A percentile compares a stretch with the other conserved stretches of the same genome.
Evolutionary conservation across 2,888 invertebrate genomes (phyloP).

Genomic region (Brachyopa scutellaris): DNA sequence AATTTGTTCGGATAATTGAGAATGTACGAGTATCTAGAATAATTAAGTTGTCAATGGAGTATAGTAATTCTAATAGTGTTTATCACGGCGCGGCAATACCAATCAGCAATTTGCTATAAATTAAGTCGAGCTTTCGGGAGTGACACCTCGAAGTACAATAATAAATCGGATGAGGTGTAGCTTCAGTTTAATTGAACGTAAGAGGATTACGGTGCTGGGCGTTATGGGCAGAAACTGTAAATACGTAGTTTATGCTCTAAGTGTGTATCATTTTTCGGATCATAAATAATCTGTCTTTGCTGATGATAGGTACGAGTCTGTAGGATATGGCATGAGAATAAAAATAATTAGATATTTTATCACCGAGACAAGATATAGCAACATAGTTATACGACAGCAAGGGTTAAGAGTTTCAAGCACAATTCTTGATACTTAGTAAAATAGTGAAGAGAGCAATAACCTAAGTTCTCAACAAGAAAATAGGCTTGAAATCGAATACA

Average conservation of each 20-base stretch:
- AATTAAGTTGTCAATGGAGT: slow-evolving; percentile 40
- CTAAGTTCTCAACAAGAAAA: no score
- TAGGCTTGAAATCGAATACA: no score
- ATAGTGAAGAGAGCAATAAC: no score
- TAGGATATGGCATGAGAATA: not conserved
- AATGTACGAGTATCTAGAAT: slow-evolving; percentile 8
- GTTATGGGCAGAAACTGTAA: not conserved
- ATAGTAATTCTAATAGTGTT: not conserved
- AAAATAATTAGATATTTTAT: not conserved
- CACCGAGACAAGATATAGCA: no score
- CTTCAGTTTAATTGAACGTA: slow-evolving; percentile 60
- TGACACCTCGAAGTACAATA: not conserved
- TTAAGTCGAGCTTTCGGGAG: slow-evolving; percentile 24
- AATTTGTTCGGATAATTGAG: slow-evolving; percentile 5
- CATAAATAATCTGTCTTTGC: not conserved
- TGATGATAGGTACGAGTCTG: not conserved
- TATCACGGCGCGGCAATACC: not conserved
- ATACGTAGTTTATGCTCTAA: no score
- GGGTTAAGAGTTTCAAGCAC: no score
- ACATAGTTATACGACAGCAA: no score
- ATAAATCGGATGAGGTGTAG: slow-evolving; percentile 53
- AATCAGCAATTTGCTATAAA: slow-evolving; percentile 19
- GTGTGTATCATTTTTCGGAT: slow-evolving; percentile 48
- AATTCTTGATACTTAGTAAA: no score
- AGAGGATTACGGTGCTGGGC: slow-evolving; percentile 49